Evolutionary conservation across 37 sponge, comb jelly and placozoan genomes (phyloP), one percentile per base, ranked within the genome.

Genomic region (Hexactinellida sp.): DNA sequence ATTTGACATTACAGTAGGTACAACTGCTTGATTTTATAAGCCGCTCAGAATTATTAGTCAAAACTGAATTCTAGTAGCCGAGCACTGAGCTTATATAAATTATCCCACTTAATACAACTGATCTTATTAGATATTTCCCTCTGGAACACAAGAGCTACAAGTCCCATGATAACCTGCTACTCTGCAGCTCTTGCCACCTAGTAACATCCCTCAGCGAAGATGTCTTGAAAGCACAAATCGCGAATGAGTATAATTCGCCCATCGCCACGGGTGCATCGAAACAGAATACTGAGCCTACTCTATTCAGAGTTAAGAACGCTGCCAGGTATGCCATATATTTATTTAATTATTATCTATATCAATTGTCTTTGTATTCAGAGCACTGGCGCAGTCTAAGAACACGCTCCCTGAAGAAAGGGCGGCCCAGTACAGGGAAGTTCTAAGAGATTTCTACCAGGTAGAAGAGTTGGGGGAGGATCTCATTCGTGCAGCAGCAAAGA

Each of bases 61-160:
- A n/a, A n/a, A n/a, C n/a, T n/a, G n/a, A n/a, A n/a, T n/a, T n/a
- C n/a, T n/a, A n/a, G n/a, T n/a, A n/a, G n/a, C n/a, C n/a, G n/a
- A n/a, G n/a, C n/a, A n/a, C n/a, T n/a, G n/a, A n/a, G n/a, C n/a
- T n/a, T n/a, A n/a, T n/a, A n/a, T n/a, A n/a, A n/a, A n/a, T n/a
- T n/a, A n/a, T n/a, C n/a, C n/a, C n/a, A n/a, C n/a, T n/a, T n/a
- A n/a, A n/a, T n/a, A n/a, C n/a, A n/a, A n/a, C n/a, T n/a, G n/a
- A n/a, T n/a, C 16, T 25, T 63, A 63, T 63, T 63, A 63, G 76
- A n/a, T 28, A 63, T n/a, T 63, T 63, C 34, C 76, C 76, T 25
- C 3, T 63, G 3, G 76, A 63, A 21, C 76, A 63, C 30, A 63
- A 63, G 76, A 63, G 76, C 76, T 63, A 63, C 76, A 63, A 63